Conservation (phyloP, 2,113 vertebrate genomes). For the Excalfactoria chinensis region DNA sequence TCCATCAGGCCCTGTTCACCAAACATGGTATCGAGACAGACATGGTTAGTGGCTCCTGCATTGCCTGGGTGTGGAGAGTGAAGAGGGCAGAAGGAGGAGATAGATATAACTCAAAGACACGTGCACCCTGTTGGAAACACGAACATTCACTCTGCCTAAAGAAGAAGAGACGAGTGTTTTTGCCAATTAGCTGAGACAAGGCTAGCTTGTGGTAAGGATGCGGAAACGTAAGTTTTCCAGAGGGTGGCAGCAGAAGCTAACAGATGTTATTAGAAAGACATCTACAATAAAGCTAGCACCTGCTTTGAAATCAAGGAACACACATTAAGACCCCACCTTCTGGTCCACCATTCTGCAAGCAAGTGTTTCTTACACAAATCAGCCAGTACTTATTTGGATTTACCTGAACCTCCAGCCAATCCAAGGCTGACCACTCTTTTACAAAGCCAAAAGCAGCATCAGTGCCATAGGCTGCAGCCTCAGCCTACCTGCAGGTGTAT, state of each 20-base stretch:
- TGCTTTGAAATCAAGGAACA: neutral
- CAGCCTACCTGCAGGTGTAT: neutral
- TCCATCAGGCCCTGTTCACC: neutral
- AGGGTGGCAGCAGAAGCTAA: neutral
- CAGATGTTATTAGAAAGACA: neutral
- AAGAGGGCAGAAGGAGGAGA: neutral
- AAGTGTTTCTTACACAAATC: neutral
- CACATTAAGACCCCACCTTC: accelerated
- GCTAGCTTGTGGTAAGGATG: neutral
- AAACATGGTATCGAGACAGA: neutral
- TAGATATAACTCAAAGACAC: neutral
- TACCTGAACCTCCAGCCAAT: neutral
- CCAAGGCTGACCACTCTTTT: neutral
- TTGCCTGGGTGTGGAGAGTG: neutral
- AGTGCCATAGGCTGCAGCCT: neutral
- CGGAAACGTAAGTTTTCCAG: neutral
- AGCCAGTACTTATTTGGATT: neutral
- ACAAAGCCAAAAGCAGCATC: neutral
- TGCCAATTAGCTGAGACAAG: neutral
- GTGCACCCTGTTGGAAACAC: neutral
- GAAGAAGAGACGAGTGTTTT: neutral
- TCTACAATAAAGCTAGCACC: neutral
- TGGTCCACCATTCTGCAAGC: neutral
- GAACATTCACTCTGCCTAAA: neutral
- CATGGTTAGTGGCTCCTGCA: neutral